Evolutionary conservation across 2,797 vertebrate species (phyloP), one percentile per base, ranked within the genome.

Genomic region (Eulemur albifrons): DNA sequence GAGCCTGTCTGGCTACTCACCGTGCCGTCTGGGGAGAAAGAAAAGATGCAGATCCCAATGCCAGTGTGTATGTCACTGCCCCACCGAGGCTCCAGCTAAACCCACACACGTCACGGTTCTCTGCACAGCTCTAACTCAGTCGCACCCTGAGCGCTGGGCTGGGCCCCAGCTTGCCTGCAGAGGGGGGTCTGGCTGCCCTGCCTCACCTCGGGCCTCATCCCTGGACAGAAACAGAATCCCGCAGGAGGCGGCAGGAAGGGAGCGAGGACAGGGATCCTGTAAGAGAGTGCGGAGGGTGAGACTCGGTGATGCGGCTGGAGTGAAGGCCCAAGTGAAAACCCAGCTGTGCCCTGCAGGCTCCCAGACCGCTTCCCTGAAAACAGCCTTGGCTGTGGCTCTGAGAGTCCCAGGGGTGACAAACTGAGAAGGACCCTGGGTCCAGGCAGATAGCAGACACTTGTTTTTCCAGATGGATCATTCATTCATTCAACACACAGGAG

Each of bases 21-120:
- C 25, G 3, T 1, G 10, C 45, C 18, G 0, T 20, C 70, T 15
- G 15, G 38, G 35, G 57, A 75, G 32, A 86, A 38, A 79, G 82
- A 54, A 94, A 70, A 95, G 79, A 38, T 52, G 2, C 40, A 77
- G 43, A 75, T n/a, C 52, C 77, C 92, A 70, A 54, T n/a, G 8
- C 32, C 30, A 43, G 10, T 1, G 13, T 63, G 32, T 30, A 13
- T 40, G 20, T 30, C 7, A 43, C 40, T 5, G 8, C 25, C 21
- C 35, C 21, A 12, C 1, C 0, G 1, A 88, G 87, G 59, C 59
- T 57, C 52, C 48, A 45, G 48, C 73, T 40, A 38, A 69, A 48
- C 38, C n/a, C 72, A 54, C 43, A 5, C 11, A 65, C 57, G 15
- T 45, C 57, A 4, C 0, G 0, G 32, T 32, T 67, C 63, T 54